phyloP scores from a whole-genome alignment of 2,888 invertebrate species.

The Desoria tigrina region DNA sequence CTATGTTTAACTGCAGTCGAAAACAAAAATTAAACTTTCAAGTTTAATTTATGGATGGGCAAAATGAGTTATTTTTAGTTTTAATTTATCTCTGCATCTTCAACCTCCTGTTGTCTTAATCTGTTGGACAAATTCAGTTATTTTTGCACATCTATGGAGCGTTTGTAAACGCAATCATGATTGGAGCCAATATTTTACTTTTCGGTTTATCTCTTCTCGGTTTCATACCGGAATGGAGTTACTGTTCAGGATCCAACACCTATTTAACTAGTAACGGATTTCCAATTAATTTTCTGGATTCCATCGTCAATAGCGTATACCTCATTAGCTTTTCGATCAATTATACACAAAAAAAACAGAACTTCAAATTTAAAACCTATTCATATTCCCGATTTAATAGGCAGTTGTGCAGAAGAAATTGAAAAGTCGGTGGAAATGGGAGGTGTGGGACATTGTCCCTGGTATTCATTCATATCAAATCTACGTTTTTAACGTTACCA shows the following conservation, averaged over 20 bases:
- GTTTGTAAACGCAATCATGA: too few species aligned
- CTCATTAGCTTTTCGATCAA: not conserved
- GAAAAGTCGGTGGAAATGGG: constrained; percentile 49
- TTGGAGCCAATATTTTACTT: too few species aligned
- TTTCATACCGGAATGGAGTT: not conserved
- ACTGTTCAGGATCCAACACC: constrained; percentile 26
- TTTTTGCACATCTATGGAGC: too few species aligned
- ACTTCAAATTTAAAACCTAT: not conserved
- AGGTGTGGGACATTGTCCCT: constrained; percentile 49
- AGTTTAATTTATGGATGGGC: too few species aligned
- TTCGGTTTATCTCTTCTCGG: too few species aligned
- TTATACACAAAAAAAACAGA: not conserved
- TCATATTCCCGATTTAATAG: too few species aligned
- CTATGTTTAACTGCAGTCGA: too few species aligned
- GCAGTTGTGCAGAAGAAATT: constrained; percentile 35
- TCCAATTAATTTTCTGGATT: constrained; percentile 37
- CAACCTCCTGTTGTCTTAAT: too few species aligned
- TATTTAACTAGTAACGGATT: constrained; percentile 38
- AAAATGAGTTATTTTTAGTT: too few species aligned
- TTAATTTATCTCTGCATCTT: too few species aligned
- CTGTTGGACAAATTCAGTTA: too few species aligned
- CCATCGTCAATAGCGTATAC: constrained; percentile 39
- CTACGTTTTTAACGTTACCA: constrained; percentile 45
- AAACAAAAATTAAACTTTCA: too few species aligned
- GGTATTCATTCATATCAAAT: constrained; percentile 41